phyloP scores from a whole-genome alignment of 2,113 vertebrate species.

The Myotis lucifugus region DNA sequence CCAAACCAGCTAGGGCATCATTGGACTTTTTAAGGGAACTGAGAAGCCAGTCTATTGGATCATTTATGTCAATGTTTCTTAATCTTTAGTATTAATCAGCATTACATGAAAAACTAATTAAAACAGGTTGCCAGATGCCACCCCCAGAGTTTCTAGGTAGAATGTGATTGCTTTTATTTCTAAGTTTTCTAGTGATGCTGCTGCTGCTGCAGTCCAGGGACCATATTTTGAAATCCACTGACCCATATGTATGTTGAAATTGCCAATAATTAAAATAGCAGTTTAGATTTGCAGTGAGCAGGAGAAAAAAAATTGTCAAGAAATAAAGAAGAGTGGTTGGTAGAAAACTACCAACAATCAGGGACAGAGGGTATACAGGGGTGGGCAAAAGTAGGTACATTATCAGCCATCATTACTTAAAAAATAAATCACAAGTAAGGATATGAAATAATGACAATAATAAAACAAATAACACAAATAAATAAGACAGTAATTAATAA shows the following conservation, averaged over 20 bases:
- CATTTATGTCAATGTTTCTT: not conserved
- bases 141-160: not conserved
- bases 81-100: not conserved
- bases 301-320: not conserved
- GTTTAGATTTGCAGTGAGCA: not conserved
- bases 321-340: not conserved
- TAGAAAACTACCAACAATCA: not conserved
- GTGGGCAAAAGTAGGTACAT: not conserved
- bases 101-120: not conserved
- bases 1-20: too few species aligned
- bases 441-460: not conserved
- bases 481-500: not conserved
- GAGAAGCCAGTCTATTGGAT: not conserved
- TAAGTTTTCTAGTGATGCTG: not conserved
- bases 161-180: constrained; percentile 8
- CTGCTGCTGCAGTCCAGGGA: not conserved
- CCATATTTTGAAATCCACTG: not conserved
- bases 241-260: not conserved
- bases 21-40: not conserved
- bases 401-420: not conserved
- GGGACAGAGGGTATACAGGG: not conserved
- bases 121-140: not conserved
- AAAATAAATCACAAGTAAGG: not conserved
- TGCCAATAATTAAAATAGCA: not conserved
- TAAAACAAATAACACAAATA: not conserved